Evolutionary conservation across 2,888 invertebrate species (phyloP), one percentile per base, ranked within the genome.

Genomic region (Panopea generosa): DNA sequence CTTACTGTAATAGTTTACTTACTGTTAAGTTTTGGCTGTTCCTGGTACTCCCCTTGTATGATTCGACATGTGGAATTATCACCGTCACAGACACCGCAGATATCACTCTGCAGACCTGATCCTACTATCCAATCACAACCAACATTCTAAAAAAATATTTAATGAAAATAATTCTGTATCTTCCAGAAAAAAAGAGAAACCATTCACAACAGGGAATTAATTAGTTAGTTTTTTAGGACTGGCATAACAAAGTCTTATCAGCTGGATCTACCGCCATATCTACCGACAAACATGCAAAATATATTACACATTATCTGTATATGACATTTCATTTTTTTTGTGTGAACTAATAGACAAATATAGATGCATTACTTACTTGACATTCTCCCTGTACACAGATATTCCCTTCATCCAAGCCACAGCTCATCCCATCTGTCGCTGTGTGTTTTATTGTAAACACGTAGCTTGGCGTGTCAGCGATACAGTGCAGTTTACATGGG

Each of bases 401-500:
- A 89, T 98, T 96, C 65, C 96, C 97, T 60, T 95, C 95, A 59
- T 95, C 95, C 20, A 50, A 56, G 0, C 79, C 71, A 97, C 83
- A 95, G 94, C 26, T 50, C 96, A 96, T 77, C 95, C 94, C 84
- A 95, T 96, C 91, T 96, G 97, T 7, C 96, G 96, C n/a, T 91
- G 95, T 95, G 82, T 94, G 93, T 87, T 95, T 96, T 90, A 97
- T 97, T 14, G 96, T 95, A 93, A 96, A 98, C 93, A 98, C 98
- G 93, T 99, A 99, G 82, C 97, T 94, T 91, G 98, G 97, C 0
- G 96, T 96, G 77, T 95, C 95, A 0, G 99, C 98, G 96, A 97
- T 97, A 93, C 99, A 99, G 93, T 97, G 97, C 87, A 99, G 94
- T 93, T 97, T 98, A 92, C 99, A 99, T 18, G 96, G 96, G 91